Percentiles rank a stretch among this genome's conserved stretches.
These are phyloP conservation scores for Anseranas semipalmata DNA, from an alignment of 2,113 vertebrate species.

Conservation along the genomic window DNA sequence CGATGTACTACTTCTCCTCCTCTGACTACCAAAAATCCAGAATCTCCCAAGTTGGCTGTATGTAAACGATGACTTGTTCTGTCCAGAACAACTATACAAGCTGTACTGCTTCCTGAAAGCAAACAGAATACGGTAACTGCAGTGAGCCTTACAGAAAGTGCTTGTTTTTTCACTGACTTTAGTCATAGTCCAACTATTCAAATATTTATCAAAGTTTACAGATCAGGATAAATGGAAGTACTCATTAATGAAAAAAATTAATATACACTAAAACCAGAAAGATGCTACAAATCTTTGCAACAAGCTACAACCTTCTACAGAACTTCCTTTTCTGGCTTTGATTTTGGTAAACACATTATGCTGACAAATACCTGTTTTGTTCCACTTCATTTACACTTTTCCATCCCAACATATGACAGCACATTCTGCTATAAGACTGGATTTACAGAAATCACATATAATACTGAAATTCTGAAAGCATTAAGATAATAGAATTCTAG, in stretches of 20 bases:
- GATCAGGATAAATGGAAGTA: neutral
- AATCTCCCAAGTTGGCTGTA: conserved; percentile 96
- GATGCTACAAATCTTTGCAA: neutral
- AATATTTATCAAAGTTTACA: neutral
- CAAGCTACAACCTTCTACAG: neutral
- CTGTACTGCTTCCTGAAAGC: conserved; percentile 92
- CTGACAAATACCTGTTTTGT: conserved; percentile 52
- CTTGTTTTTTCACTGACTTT: fast-evolving
- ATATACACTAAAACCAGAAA: neutral
- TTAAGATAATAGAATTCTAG: conserved; percentile 40
- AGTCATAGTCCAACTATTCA: neutral
- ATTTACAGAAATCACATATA: conserved; percentile 47
- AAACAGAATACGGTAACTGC: fast-evolving
- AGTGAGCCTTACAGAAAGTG: neutral
- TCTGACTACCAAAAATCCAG: conserved; percentile 94
- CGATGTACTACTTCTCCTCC: conserved; percentile 96
- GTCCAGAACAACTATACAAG: conserved; percentile 92
- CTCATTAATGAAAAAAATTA: neutral
- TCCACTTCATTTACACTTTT: conserved; percentile 59
- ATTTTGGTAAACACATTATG: conserved; percentile 9
- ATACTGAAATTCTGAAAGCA: conserved; percentile 47
- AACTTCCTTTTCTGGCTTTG: neutral
- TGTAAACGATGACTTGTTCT: conserved; percentile 91
- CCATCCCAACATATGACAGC: conserved; percentile 25
- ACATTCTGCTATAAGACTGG: conserved; percentile 44